phyloP scores from a whole-genome alignment of 23 tunicate species.

The Halocynthia aurantium region DNA sequence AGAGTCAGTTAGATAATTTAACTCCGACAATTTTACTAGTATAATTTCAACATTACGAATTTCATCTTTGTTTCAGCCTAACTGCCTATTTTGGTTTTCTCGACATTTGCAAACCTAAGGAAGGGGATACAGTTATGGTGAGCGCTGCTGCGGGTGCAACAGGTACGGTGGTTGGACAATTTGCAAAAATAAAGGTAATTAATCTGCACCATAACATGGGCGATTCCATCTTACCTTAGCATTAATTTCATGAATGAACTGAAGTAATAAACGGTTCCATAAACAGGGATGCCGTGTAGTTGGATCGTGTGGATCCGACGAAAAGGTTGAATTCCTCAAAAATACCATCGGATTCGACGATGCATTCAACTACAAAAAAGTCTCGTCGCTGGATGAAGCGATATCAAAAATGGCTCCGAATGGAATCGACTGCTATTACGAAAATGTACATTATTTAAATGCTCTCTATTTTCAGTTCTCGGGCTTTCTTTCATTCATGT shows the following conservation, averaged over 20 bases:
- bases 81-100: conserved; percentile 42
- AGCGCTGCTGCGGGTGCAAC: conserved; percentile 47
- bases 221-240: too few species aligned
- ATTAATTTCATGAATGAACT: too few species aligned
- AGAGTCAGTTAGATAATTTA: too few species aligned
- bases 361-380: conserved; percentile 19
- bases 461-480: not conserved
- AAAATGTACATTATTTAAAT: not conserved
- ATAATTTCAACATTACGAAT: too few species aligned
- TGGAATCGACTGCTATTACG: conserved; percentile 28
- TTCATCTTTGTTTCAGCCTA: conserved; percentile 6
- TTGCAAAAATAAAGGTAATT: conserved; percentile 44
- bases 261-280: too few species aligned
- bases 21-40: too few species aligned
- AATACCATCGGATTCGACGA: conserved; percentile 20
- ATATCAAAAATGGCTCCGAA: not conserved
- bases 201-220: too few species aligned
- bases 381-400: conserved; percentile 6
- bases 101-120: conserved; percentile 32
- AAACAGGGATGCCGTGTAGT: conserved; percentile 18
- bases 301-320: conserved; percentile 23
- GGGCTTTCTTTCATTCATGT: not conserved
- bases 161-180: conserved; percentile 52
- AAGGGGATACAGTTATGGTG: conserved; percentile 50
- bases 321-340: conserved; percentile 22